Percentiles rank a stretch among this genome's conserved stretches.
Conservation (phyloP, 2,113 vertebrate genomes). For the Chrysemys picta region DNA sequence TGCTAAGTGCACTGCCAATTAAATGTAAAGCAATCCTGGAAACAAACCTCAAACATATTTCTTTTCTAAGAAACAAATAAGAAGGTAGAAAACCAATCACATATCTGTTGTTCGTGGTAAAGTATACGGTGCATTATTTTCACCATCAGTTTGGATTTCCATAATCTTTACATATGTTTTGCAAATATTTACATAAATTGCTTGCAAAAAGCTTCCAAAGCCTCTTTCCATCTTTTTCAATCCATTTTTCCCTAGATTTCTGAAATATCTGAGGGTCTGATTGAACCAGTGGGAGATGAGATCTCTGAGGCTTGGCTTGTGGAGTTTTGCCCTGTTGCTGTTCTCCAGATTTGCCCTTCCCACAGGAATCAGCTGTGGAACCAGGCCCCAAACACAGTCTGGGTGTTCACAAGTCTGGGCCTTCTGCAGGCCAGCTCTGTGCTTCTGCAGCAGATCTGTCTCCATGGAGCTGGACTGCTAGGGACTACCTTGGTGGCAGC, state of each 20-base stretch:
- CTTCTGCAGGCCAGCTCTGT: neutral
- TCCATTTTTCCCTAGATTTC: neutral
- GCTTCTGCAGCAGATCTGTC: neutral
- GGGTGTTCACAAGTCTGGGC: neutral
- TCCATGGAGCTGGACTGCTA: neutral
- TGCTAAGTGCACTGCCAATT: neutral
- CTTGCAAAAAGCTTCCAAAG: neutral
- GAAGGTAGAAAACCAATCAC: neutral
- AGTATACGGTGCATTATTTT: neutral
- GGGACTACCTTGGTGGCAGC: neutral
- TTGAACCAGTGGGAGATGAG: neutral
- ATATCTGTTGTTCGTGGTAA: neutral
- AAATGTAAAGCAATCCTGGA: neutral
- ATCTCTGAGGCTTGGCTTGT: neutral
- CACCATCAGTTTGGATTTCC: neutral
- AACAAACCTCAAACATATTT: neutral
- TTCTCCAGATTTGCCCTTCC: neutral
- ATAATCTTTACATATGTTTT: neutral
- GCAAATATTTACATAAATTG: neutral
- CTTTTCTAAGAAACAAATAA: neutral
- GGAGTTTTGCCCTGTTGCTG: neutral
- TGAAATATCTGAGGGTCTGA: neutral
- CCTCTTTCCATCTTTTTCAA: neutral
- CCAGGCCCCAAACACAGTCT: neutral
- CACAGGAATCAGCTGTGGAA: neutral